Evolutionary conservation across 2,113 vertebrate genomes (phyloP), one percentile per base, ranked within the genome.

Genomic region (Gasterosteus nipponicus): DNA sequence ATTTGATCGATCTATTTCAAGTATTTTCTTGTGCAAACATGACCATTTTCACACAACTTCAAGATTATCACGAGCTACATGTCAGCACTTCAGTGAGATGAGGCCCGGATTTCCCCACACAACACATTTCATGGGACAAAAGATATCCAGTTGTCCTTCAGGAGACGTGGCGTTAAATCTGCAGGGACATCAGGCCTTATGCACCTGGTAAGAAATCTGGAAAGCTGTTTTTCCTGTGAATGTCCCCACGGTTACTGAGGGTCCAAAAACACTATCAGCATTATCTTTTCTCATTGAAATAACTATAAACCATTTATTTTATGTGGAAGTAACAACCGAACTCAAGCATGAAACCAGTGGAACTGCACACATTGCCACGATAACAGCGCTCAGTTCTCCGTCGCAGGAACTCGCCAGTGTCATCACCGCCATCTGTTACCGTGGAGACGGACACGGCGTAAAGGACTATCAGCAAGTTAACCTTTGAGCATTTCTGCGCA

Each of bases 391-490:
- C 44, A 0, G 46, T n/a, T 66, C 58, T 66, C 58, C 16, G n/a
- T 46, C 62, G 35, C 71, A 72, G 31, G 1, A 26, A 26, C 22
- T 26, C 22, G 22, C 22, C 22, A 26, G 33, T 57, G 78, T 31
- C 18, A 31, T 79, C 81, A 67, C 44, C 1, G 41, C 83, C 88
- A 87, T 84, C 86, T 86, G 88, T 82, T 84, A 53, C 70, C 38
- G 42, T 82, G 78, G 77, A 41, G 72, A 83, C 41, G 78, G 67
- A 63, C 53, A 14, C 5, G 59, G 26, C 59, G 46, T 64, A 22
- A 66, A 79, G 46, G 60, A 61, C 68, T 69, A 57, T 69, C 51
- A 73, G 60, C 42, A 46, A 0, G 61, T 57, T 64, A 61, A 53
- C 58, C 49, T 78, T 31, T 67, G 38, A 57, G 10, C 7, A 11